These are phyloP conservation scores for Pipistrellus nathusii DNA, from an alignment of 2,797 vertebrate genomes.

Conservation along the genomic window DNA sequence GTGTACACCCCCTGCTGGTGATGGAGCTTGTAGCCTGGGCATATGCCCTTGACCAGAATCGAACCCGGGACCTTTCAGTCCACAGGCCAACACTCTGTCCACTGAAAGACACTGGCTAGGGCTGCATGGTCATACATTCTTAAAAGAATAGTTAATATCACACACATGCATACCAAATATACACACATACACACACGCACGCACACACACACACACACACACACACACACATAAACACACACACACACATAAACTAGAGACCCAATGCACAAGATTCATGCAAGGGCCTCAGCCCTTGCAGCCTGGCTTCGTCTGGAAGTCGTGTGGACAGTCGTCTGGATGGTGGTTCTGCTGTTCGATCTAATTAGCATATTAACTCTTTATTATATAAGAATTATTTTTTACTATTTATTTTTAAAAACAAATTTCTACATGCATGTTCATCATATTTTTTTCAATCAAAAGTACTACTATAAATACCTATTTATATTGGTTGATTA, in stretches of 20 bases:
- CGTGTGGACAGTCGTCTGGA: accelerated
- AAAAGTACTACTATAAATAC: conserved; percentile 4
- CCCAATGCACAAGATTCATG: too few species aligned
- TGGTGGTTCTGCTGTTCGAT: too few species aligned
- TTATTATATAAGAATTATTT: background rate
- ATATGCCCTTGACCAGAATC: too few species aligned
- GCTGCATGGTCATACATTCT: background rate
- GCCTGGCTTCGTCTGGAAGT: too few species aligned
- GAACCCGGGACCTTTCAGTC: too few species aligned
- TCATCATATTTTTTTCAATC: background rate
- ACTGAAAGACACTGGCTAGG: too few species aligned
- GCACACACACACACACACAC: background rate
- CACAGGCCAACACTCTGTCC: too few species aligned
- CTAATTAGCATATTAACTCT: too few species aligned
- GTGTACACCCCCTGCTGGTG: too few species aligned
- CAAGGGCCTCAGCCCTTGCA: too few species aligned
- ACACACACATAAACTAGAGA: too few species aligned
- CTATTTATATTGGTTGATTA: conserved; percentile 30
- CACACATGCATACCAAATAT: background rate
- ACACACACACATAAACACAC: background rate
- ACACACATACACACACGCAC: background rate
- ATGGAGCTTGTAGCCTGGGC: too few species aligned
- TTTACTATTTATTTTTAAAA: conserved; percentile 41
- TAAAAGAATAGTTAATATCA: conserved; percentile 31
- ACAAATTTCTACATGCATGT: conserved; percentile 1